phyloP scores from a whole-genome alignment of 2,797 vertebrate species.

The Falco concolor region DNA sequence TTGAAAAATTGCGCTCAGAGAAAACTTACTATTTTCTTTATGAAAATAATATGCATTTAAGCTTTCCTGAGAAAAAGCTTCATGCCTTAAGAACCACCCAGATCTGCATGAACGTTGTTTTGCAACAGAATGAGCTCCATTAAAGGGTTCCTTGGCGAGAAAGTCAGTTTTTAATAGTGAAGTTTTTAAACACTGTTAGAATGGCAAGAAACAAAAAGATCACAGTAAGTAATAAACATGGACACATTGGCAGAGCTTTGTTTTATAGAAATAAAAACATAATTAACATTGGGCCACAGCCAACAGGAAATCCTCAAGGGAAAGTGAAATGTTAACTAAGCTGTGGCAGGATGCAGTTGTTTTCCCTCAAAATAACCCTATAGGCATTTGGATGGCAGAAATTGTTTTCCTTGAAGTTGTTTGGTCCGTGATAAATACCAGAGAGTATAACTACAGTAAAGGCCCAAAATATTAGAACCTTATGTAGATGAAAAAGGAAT shows the following conservation, averaged over 20 bases:
- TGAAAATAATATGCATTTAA: background rate
- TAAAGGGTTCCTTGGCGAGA: background rate
- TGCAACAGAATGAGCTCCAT: background rate
- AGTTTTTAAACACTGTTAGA: conserved; percentile 5
- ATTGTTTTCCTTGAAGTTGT: conserved; percentile 8
- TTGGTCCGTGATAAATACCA: background rate
- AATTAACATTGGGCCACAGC: conserved; percentile 49
- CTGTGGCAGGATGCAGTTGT: conserved; percentile 58
- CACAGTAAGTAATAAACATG: conserved; percentile 15
- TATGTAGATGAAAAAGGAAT: background rate
- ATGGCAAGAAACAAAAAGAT: conserved; percentile 45
- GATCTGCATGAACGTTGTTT: background rate
- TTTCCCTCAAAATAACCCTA: conserved; percentile 61
- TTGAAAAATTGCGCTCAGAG: background rate
- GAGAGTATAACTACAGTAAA: background rate
- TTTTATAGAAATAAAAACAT: conserved; percentile 51
- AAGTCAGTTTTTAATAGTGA: background rate
- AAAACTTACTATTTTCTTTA: background rate
- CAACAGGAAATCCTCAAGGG: conserved; percentile 63
- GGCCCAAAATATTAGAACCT: background rate
- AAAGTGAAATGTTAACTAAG: conserved; percentile 59
- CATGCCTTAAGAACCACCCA: background rate
- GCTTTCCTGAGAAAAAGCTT: background rate
- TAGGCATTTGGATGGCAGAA: conserved; percentile 30
- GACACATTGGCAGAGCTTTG: conserved; percentile 52